These are phyloP conservation scores for Hirtodrosophila trivittata DNA, from an alignment of 2,888 invertebrate species.

Conservation along the genomic window DNA sequence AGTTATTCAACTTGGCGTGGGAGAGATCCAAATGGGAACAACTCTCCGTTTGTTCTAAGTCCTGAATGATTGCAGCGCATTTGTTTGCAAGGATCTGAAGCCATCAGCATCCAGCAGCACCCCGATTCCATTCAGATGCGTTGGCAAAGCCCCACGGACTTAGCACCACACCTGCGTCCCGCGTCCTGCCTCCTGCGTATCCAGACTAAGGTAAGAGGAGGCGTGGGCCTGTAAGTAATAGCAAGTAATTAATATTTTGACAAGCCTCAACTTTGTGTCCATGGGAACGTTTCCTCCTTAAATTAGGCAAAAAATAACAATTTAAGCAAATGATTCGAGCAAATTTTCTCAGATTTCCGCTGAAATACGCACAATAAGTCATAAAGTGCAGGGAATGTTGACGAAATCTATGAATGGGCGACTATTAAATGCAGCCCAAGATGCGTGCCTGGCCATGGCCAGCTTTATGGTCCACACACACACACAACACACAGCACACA, in stretches of 20 bases:
- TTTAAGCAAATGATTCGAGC: conserved; percentile 22
- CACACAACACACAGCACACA: neutral
- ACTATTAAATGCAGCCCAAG: conserved; percentile 61
- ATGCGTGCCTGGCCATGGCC: conserved; percentile 8
- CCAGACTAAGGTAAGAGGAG: too few relatives aligned
- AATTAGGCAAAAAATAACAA: conserved; percentile 48
- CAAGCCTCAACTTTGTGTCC: conserved; percentile 9
- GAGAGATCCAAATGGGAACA: conserved; percentile 36
- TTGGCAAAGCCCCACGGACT: too few relatives aligned
- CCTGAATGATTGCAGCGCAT: conserved; percentile 68
- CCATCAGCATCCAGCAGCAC: neutral
- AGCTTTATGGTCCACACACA: conserved; percentile 4
- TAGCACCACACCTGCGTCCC: conserved; percentile 61
- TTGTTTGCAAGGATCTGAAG: conserved; percentile 43
- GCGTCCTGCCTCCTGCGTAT: neutral
- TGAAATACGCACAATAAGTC: conserved; percentile 45
- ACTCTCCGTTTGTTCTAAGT: conserved; percentile 29
- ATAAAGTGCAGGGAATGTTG: conserved; percentile 67
- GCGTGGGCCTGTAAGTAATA: conserved; percentile 57
- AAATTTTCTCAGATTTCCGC: conserved; percentile 15
- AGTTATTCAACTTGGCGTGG: conserved; percentile 60
- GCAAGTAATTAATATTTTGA: conserved; percentile 67
- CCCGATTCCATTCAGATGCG: neutral
- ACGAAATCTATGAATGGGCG: conserved; percentile 45
- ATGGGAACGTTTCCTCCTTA: conserved; percentile 16